Percentiles rank a stretch among this genome's conserved stretches.
Conservation (phyloP, 2,797 vertebrate species). For the Megalops cyprinoides region DNA sequence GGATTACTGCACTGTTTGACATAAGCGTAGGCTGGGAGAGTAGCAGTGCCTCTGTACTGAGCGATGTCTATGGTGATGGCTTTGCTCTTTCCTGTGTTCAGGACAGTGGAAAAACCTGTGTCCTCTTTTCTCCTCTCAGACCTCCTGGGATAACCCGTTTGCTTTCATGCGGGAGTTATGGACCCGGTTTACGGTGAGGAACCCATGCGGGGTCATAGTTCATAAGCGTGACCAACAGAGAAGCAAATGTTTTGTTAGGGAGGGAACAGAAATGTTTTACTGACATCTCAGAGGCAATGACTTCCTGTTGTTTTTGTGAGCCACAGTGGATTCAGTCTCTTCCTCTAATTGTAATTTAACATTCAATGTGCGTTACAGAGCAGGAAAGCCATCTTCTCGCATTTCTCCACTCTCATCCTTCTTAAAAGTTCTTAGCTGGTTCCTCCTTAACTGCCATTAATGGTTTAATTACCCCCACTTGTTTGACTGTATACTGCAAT, state of each 20-base stretch:
- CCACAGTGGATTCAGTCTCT: conserved; percentile 6
- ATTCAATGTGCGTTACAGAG: not conserved
- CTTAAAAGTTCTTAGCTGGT: too few relatives aligned
- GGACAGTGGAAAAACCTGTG: not conserved
- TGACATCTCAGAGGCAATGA: not conserved
- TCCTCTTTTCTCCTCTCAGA: too few relatives aligned
- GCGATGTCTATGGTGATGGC: too few relatives aligned
- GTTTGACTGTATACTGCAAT: not conserved
- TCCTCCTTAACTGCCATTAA: too few relatives aligned
- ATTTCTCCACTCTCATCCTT: too few relatives aligned
- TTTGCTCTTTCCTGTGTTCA: too few relatives aligned
- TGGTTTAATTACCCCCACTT: too few relatives aligned
- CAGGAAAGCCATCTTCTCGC: not conserved
- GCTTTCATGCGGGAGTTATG: not conserved
- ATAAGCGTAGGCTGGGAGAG: too few relatives aligned
- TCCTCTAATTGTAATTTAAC: not conserved
- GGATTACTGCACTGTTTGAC: not conserved
- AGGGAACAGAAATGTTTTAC: not conserved
- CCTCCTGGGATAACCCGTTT: not conserved
- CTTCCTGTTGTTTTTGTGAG: not conserved
- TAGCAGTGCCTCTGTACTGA: too few relatives aligned
- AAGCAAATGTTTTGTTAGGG: conserved; percentile 4
- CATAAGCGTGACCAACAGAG: conserved; percentile 2
- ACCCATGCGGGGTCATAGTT: not conserved
- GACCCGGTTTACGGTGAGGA: not conserved